Base-by-base conservation (phyloP, 2,113 vertebrate species). In the Mirounga angustirostris region DNA sequence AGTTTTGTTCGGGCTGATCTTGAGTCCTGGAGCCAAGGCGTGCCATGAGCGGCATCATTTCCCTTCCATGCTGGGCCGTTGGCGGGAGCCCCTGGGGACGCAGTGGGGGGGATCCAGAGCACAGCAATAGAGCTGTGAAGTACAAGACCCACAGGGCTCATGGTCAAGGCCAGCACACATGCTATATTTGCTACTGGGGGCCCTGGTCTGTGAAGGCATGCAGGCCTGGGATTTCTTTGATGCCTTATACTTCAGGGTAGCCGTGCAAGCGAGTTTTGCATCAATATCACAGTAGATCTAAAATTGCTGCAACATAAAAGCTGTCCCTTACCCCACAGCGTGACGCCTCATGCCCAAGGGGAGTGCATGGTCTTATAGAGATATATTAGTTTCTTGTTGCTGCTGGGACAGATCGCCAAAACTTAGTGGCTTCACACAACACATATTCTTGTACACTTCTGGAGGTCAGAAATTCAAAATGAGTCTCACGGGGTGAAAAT, bases 41-140 rank as follows among this genome's bases (percentile, higher is more conserved):
- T 4, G 10, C n/a, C n/a, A 0, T 5, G 0, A 4, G 26, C 5
- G 58, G 22, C 15, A 2, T 5, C 24, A 3, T 4, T 30, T 33
- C 50, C 40, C 24, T 7, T 22, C 52, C 2, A 4, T 0, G 12
- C 52, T 36, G 1, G 0, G 16, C 30, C 61, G 2, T 1, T 2
- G 71, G 24, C 8, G 0, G 88, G 58, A 5, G 18, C 36, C 16
- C 56, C 61, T 2, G 22, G 43, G 43, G 67, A 9, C 5, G 5
- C n/a, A 10, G 40, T 4, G 91, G 7, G 22, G 7, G 21, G 36
- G 54, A 54, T 4, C 50, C 56, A 15, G 54, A 50, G 9, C 21
- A 0, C 14, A 14, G 52, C 52, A 69, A n/a, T 1, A 4, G 54
- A 40, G 67, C 56, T 28, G 40, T 26, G 67, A 4, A 8, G 84